A percentile compares a stretch with the other conserved stretches of the same genome.
phyloP scores from a whole-genome alignment of 2,888 invertebrate species.

The Eupeodes latifasciatus region DNA sequence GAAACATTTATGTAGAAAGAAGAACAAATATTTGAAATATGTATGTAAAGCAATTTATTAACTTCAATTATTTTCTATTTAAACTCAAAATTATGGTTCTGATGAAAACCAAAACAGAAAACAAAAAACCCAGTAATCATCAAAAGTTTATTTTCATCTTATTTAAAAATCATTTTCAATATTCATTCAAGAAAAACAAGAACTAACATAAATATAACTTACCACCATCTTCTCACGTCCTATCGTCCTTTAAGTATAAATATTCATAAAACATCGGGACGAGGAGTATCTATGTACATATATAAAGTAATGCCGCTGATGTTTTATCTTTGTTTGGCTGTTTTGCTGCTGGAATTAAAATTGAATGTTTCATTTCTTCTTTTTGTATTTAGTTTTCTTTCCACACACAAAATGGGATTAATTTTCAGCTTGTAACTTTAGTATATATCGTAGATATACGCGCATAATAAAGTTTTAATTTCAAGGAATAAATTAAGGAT shows the following conservation, averaged over 20 bases:
- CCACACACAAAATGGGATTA: neutral
- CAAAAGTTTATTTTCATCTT: neutral
- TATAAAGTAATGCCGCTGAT: neutral
- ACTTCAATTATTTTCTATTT: neutral
- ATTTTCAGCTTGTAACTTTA: slow-evolving; percentile 1
- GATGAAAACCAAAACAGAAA: neutral
- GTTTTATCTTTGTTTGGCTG: neutral
- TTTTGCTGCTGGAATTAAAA: slow-evolving; percentile 8
- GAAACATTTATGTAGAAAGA: too few relatives aligned
- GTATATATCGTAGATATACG: neutral
- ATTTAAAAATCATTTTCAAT: slow-evolving; percentile 3
- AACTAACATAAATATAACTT: neutral
- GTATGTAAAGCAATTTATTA: neutral
- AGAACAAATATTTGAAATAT: neutral
- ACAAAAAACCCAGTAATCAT: neutral
- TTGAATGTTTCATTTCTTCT: slow-evolving; percentile 2
- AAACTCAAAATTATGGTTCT: neutral
- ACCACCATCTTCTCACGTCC: neutral
- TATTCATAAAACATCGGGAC: neutral
- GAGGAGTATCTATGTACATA: too few relatives aligned
- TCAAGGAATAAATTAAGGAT: neutral
- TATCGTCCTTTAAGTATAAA: neutral
- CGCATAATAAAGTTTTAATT: slow-evolving; percentile 5
- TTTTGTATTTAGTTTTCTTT: neutral
- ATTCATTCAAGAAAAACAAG: neutral